These are phyloP conservation scores for Nezara viridula DNA, from an alignment of 2,888 invertebrate genomes.

Conservation along the genomic window DNA sequence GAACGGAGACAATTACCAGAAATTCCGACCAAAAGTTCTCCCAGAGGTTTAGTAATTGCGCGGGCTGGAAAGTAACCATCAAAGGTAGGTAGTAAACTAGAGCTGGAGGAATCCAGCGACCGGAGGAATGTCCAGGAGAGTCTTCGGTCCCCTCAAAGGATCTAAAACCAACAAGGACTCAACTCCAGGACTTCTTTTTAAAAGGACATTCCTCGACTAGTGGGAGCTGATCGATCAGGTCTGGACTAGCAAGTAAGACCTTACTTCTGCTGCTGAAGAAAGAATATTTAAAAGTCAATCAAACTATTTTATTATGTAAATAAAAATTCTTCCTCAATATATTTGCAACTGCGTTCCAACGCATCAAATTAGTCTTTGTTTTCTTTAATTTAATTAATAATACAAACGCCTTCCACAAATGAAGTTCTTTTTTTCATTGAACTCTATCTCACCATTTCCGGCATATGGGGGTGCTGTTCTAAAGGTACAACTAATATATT, in stretches of 20 bases:
- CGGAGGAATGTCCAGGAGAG: background rate
- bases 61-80: background rate
- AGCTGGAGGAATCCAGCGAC: background rate
- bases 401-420: too few relatives aligned
- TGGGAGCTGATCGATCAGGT: background rate
- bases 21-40: background rate
- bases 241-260: background rate
- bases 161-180: conserved; percentile 19
- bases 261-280: background rate
- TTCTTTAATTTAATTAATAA: too few relatives aligned
- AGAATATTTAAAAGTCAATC: background rate
- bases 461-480: too few relatives aligned
- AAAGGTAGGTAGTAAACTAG: background rate
- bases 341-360: too few relatives aligned
- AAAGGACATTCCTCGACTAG: background rate
- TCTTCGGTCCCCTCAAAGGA: background rate
- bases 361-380: too few relatives aligned
- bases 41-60: background rate
- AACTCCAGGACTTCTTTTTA: background rate
- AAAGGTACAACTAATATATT: too few relatives aligned
- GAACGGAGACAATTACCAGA: background rate
- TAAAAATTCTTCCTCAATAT: too few relatives aligned
- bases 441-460: too few relatives aligned
- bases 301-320: too few relatives aligned
- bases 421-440: too few relatives aligned